phyloP scores from a whole-genome alignment of 1,140 invertebrate genomes.

The Brachionus angularis region DNA sequence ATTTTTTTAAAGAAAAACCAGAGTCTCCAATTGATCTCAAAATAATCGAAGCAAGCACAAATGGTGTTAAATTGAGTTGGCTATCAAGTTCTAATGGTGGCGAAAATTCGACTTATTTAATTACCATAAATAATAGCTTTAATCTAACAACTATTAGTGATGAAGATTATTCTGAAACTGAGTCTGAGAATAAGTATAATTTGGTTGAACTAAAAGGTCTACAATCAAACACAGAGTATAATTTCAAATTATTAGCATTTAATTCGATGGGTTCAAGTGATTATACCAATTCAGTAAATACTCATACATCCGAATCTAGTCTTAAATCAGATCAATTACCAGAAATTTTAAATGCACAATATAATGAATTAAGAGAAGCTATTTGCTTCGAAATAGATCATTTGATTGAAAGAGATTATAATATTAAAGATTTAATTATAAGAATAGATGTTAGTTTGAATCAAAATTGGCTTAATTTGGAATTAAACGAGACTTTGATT shows the following conservation, averaged over 20 bases:
- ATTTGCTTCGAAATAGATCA: slow-evolving; percentile 38
- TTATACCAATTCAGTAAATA: slow-evolving; percentile 1
- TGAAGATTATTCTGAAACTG: slow-evolving; percentile 6
- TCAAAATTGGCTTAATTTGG: not conserved
- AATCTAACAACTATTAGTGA: slow-evolving; percentile 31
- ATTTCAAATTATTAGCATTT: slow-evolving; percentile 14
- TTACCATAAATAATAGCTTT: slow-evolving; percentile 16
- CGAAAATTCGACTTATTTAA: slow-evolving; percentile 15
- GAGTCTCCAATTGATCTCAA: slow-evolving; percentile 2
- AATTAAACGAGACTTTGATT: not conserved
- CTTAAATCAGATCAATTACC: slow-evolving; percentile 11
- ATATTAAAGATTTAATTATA: not conserved
- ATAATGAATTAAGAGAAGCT: slow-evolving; percentile 40
- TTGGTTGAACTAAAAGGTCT: slow-evolving; percentile 11
- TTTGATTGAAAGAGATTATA: not conserved
- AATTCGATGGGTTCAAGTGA: slow-evolving; percentile 4
- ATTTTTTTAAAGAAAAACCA: slow-evolving; percentile 26
- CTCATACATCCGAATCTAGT: not conserved
- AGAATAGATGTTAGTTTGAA: slow-evolving; percentile 23
- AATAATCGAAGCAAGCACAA: not conserved
- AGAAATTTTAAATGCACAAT: slow-evolving; percentile 20
- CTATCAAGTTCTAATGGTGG: slow-evolving; percentile 21
- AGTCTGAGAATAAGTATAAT: not conserved
- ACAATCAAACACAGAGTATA: slow-evolving; percentile 5
- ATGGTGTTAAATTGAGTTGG: slow-evolving; percentile 21